These are phyloP conservation scores for Ctenomys sociabilis DNA, from an alignment of 2,113 vertebrate genomes.

Conservation along the genomic window DNA sequence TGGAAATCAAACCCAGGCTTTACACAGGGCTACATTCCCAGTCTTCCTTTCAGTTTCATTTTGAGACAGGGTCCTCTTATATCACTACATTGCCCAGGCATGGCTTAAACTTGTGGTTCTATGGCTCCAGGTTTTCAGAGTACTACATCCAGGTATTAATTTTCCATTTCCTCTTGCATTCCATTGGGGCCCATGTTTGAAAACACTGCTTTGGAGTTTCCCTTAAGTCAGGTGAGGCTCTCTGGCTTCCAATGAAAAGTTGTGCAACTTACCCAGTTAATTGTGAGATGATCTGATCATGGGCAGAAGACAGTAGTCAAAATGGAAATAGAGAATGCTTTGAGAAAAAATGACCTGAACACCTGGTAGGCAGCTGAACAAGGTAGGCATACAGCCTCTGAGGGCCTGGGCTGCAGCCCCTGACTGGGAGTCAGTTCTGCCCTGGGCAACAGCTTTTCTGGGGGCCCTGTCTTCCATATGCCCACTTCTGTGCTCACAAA, in stretches of 20 bases:
- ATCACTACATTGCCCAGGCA: background rate
- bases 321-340: background rate
- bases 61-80: background rate
- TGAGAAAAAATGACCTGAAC: background rate
- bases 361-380: accelerated
- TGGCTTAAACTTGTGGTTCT: background rate
- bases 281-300: background rate
- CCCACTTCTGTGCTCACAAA: no score
- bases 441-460: background rate
- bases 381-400: accelerated
- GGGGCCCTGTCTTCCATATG: accelerated
- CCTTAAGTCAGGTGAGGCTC: background rate
- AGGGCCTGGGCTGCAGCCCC: accelerated
- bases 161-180: background rate
- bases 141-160: accelerated
- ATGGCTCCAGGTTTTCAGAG: background rate
- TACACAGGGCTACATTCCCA: background rate
- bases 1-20: background rate
- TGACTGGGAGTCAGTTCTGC: accelerated
- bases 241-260: background rate
- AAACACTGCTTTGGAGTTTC: no score
- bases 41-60: background rate
- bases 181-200: background rate
- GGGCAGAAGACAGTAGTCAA: background rate
- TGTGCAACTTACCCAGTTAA: background rate